These are phyloP conservation scores for Sebastes alutus DNA, from an alignment of 2,797 vertebrate genomes.

Conservation along the genomic window DNA sequence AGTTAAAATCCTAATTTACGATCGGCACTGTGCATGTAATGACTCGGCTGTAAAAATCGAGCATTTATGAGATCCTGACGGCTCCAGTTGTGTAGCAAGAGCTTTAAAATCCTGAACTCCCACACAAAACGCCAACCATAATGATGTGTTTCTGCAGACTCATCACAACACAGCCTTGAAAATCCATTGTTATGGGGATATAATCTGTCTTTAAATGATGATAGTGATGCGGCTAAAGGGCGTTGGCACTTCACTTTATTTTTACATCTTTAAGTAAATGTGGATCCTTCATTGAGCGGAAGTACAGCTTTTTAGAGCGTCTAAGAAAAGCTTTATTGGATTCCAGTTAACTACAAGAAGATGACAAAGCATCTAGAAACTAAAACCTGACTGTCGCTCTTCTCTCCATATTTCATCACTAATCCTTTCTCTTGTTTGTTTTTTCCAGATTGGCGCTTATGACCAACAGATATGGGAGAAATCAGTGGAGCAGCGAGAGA, in stretches of 20 bases:
- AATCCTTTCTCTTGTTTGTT: not conserved
- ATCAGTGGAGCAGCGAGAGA: slow-evolving; percentile 98
- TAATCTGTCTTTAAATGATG: slow-evolving; percentile 1
- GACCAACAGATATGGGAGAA: slow-evolving; percentile 99
- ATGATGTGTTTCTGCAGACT: not conserved
- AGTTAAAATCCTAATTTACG: too few relatives aligned
- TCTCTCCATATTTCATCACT: not conserved
- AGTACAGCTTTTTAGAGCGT: not conserved
- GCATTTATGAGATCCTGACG: not conserved
- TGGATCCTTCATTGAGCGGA: not conserved
- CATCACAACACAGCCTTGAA: not conserved
- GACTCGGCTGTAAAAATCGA: not conserved
- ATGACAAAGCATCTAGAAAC: not conserved
- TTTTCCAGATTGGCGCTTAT: slow-evolving; percentile 93
- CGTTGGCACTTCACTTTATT: not conserved
- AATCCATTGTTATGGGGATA: not conserved
- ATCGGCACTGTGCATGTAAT: not conserved
- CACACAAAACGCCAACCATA: not conserved
- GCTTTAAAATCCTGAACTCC: not conserved
- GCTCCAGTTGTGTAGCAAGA: slow-evolving; percentile 1
- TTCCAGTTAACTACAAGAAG: not conserved
- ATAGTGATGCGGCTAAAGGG: not conserved
- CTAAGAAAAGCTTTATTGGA: not conserved
- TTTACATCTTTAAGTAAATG: not conserved
- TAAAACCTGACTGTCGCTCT: not conserved